Conservation (phyloP, 2,797 vertebrate genomes). For the Channallabes apus region DNA sequence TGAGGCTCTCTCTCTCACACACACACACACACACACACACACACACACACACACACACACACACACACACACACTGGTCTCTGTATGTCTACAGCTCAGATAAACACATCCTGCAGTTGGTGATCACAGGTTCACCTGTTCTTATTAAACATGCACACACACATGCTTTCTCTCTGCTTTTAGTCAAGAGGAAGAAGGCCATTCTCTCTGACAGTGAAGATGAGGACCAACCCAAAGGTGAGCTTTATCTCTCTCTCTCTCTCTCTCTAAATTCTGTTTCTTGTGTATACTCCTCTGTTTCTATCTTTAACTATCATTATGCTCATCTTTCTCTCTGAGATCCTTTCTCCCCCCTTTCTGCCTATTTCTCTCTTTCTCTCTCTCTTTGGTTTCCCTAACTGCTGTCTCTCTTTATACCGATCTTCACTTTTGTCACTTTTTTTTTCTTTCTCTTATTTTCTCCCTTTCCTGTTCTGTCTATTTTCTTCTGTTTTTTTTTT, state of each 20-base stretch:
- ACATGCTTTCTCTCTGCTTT: conserved; percentile 10
- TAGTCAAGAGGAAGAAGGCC: conserved; percentile 88
- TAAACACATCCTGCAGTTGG: background rate
- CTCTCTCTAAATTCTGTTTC: background rate
- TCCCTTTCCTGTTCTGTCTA: background rate
- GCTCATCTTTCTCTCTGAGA: too few relatives aligned
- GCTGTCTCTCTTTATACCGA: too few relatives aligned
- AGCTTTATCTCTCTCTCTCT: background rate
- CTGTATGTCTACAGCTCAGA: background rate
- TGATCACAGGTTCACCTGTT: background rate
- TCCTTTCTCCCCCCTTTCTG: too few relatives aligned
- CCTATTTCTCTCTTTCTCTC: too few relatives aligned
- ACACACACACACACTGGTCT: background rate
- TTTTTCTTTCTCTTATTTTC: background rate
- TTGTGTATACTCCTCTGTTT: too few relatives aligned
- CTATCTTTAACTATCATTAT: background rate
- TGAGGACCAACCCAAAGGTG: conserved; percentile 74
- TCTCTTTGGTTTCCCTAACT: background rate
- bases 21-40: too few relatives aligned
- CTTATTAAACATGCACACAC: too few relatives aligned
- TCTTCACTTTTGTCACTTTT: background rate
- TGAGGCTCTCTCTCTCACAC: background rate
- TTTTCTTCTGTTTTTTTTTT: background rate
- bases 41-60: too few relatives aligned
- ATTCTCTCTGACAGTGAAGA: conserved; percentile 94